phyloP scores from a whole-genome alignment of 2,797 vertebrate species.

The Rhodeus uyekii region DNA sequence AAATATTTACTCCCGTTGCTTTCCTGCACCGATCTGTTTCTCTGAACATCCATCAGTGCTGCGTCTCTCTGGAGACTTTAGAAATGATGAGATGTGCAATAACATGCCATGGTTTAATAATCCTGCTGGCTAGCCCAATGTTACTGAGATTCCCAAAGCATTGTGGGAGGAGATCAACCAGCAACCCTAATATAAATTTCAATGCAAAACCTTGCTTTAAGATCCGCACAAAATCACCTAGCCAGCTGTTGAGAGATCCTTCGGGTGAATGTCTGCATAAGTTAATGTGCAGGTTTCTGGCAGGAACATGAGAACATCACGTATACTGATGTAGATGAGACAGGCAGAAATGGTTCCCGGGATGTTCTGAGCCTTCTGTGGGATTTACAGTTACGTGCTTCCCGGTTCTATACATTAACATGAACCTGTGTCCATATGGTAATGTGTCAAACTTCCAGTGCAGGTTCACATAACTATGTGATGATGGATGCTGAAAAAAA shows the following conservation, averaged over 20 bases:
- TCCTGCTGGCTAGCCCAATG: conserved; percentile 23
- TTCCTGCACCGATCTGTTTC: conserved; percentile 6
- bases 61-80: conserved; percentile 3
- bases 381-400: conserved; percentile 2
- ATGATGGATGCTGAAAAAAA: not conserved
- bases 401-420: not conserved
- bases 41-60: conserved; percentile 23
- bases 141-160: conserved; percentile 5
- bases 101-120: conserved; percentile 46
- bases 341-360: conserved; percentile 1
- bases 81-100: conserved; percentile 41
- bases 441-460: not conserved
- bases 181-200: not conserved
- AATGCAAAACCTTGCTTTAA: not conserved
- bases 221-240: not conserved
- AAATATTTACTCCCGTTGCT: not conserved
- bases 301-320: conserved; percentile 1
- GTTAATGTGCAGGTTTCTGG: not conserved
- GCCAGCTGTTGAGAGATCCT: conserved; percentile 18
- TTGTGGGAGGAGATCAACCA: conserved; percentile 9
- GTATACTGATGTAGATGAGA: conserved; percentile 11
- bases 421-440: conserved; percentile 16
- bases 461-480: not conserved
- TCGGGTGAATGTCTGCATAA: not conserved
- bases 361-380: not conserved